Percentiles rank a stretch among this genome's conserved stretches.
These are phyloP conservation scores for Pantala flavescens DNA, from an alignment of 1,140 invertebrate species.

Conservation along the genomic window DNA sequence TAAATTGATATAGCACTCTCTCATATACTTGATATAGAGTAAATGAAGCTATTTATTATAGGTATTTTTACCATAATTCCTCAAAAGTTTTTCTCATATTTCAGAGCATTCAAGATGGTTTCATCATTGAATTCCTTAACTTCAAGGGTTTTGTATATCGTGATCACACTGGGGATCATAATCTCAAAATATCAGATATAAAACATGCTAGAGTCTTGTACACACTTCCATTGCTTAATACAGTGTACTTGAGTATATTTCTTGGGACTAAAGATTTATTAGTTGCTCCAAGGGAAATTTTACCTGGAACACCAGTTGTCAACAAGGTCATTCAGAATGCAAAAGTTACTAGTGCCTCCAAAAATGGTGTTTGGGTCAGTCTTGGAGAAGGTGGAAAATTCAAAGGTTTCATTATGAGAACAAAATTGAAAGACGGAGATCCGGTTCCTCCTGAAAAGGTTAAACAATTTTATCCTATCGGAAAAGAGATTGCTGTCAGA, in stretches of 20 bases:
- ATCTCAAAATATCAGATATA: neutral
- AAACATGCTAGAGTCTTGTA: neutral
- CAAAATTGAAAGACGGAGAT: neutral
- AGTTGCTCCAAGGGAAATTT: no score
- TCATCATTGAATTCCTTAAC: neutral
- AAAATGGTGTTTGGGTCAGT: neutral
- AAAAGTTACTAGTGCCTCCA: neutral
- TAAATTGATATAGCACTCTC: no score
- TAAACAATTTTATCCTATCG: neutral
- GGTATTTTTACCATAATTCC: no score
- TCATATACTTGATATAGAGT: no score
- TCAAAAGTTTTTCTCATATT: neutral
- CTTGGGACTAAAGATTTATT: neutral
- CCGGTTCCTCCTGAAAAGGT: neutral
- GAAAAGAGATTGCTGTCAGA: neutral
- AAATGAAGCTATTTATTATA: no score
- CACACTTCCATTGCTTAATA: neutral
- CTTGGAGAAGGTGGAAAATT: neutral
- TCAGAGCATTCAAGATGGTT: neutral
- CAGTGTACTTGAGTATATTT: neutral
- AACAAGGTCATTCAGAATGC: neutral
- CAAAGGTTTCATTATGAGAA: neutral
- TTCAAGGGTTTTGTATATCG: neutral
- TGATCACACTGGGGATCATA: neutral
- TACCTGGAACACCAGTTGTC: neutral